These are phyloP conservation scores for Stegodyphus mimosarum DNA, from an alignment of 1,140 invertebrate species.

Conservation along the genomic window DNA sequence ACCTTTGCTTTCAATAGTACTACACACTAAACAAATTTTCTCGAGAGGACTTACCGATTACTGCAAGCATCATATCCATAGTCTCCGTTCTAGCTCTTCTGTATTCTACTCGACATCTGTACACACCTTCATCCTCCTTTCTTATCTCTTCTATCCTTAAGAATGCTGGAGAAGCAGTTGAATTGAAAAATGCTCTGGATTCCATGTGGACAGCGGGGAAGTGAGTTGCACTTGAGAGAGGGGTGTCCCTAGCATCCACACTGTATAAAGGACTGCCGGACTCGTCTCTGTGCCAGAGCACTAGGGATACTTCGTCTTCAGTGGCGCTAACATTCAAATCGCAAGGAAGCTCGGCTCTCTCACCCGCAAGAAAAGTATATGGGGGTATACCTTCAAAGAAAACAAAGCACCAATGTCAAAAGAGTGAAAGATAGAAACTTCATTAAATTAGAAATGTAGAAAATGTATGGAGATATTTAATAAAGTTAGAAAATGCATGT, in stretches of 20 bases:
- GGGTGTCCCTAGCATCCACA: constrained; percentile 63
- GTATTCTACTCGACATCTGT: constrained; percentile 91
- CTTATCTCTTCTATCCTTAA: constrained; percentile 70
- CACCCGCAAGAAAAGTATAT: constrained; percentile 76
- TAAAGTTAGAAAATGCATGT: background rate
- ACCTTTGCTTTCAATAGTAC: no score
- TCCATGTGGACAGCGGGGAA: constrained; percentile 57
- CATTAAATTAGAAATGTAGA: background rate
- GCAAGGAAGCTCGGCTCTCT: constrained; percentile 81
- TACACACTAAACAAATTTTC: background rate
- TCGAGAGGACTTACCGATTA: constrained; percentile 59
- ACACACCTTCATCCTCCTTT: constrained; percentile 83
- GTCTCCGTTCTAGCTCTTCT: constrained; percentile 82
- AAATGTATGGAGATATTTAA: background rate
- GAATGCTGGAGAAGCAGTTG: constrained; percentile 28
- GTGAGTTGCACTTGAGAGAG: constrained; percentile 62
- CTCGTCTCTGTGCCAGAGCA: constrained; percentile 85
- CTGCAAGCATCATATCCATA: constrained; percentile 59
- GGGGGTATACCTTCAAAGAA: constrained; percentile 30
- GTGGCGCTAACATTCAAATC: constrained; percentile 77
- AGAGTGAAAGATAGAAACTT: background rate
- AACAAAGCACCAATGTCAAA: background rate
- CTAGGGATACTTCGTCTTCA: constrained; percentile 74
- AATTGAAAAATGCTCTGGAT: constrained; percentile 45
- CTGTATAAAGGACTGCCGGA: constrained; percentile 64